phyloP scores from a whole-genome alignment of 2,888 invertebrate genomes.

The Sabellastarte sp. region DNA sequence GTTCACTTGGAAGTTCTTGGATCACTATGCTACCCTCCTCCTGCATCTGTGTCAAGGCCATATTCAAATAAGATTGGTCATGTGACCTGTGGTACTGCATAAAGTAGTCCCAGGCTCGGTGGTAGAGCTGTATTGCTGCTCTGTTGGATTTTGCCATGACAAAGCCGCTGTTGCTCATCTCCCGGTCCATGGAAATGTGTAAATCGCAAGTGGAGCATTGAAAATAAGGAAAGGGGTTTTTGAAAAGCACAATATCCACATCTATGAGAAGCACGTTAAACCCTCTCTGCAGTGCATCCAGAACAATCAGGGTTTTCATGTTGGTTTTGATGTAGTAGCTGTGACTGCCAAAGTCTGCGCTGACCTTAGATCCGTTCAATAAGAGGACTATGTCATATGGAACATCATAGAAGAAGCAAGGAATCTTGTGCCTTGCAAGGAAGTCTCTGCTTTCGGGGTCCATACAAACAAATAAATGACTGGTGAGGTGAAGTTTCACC shows the following conservation, averaged over 20 bases:
- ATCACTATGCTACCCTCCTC: slow-evolving; percentile 7
- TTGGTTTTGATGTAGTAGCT: slow-evolving; percentile 24
- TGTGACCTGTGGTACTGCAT: slow-evolving; percentile 15
- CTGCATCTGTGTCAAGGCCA: slow-evolving; percentile 14
- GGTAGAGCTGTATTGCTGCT: no score
- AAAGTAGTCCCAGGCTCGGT: slow-evolving; percentile 23
- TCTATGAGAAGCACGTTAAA: slow-evolving; percentile 23
- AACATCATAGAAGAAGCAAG: background rate
- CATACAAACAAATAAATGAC: slow-evolving; percentile 21
- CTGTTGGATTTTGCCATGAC: no score
- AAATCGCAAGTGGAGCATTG: slow-evolving; percentile 26
- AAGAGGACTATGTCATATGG: background rate
- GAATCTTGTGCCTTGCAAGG: background rate
- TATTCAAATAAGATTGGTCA: slow-evolving; percentile 26
- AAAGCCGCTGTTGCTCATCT: slow-evolving; percentile 28
- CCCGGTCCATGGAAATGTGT: slow-evolving; percentile 23
- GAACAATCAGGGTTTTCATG: slow-evolving; percentile 25
- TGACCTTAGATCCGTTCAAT: background rate
- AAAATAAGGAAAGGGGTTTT: slow-evolving; percentile 25
- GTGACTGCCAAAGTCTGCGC: slow-evolving; percentile 17
- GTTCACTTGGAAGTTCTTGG: slow-evolving; percentile 10
- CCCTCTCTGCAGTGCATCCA: slow-evolving; percentile 17
- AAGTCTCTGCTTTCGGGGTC: slow-evolving; percentile 6
- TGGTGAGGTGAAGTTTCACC: slow-evolving; percentile 14
- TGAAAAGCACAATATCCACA: slow-evolving; percentile 26